These are phyloP conservation scores for Todiramphus chloris DNA, from an alignment of 2,113 vertebrate species.

Conservation along the genomic window DNA sequence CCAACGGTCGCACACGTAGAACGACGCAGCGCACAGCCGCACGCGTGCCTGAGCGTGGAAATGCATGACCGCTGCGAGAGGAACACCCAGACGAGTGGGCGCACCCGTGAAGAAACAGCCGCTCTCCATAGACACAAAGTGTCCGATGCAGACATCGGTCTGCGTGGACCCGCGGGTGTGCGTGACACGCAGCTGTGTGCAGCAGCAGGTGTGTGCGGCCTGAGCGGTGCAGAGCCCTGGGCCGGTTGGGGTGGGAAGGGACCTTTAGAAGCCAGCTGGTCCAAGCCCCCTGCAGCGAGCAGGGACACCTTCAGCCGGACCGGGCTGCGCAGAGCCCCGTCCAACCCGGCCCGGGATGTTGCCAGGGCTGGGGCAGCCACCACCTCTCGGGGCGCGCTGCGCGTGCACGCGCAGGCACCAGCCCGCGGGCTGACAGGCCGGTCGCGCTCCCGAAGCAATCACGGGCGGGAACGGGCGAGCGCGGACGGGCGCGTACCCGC, in stretches of 20 bases:
- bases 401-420: no score
- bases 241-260: background rate
- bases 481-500: background rate
- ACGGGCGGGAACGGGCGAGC: background rate
- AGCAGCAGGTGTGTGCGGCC: fast-evolving
- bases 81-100: fast-evolving
- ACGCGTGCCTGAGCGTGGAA: fast-evolving
- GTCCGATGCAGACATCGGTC: background rate
- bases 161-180: fast-evolving
- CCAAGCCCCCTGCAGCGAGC: background rate
- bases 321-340: background rate
- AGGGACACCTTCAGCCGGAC: background rate
- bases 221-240: background rate
- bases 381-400: background rate
- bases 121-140: background rate
- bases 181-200: background rate
- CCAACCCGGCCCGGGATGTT: background rate
- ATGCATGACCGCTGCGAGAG: fast-evolving
- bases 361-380: background rate
- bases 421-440: no score
- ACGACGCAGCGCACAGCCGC: background rate
- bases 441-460: background rate
- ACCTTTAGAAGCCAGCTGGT: background rate
- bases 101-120: background rate
- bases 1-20: fast-evolving